These are phyloP conservation scores for Metalampra italica DNA, from an alignment of 2,888 invertebrate species.

Conservation along the genomic window DNA sequence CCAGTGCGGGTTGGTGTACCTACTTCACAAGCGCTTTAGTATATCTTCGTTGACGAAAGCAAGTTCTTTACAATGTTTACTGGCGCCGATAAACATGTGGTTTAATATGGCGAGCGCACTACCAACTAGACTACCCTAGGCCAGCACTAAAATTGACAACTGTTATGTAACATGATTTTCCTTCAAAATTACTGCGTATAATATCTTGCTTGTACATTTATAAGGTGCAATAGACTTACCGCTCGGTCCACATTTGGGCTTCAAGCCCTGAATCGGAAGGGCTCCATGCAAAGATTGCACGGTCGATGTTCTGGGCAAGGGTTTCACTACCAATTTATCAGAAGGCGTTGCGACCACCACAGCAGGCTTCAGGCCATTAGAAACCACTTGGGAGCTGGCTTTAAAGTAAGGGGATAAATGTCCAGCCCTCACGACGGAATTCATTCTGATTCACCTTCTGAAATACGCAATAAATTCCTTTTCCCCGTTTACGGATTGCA, in stretches of 20 bases:
- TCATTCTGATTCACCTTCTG: conserved; percentile 72
- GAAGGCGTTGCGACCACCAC: conserved; percentile 71
- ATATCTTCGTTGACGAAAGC: too few relatives aligned
- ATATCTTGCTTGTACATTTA: conserved; percentile 6
- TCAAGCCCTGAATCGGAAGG: conserved; percentile 79
- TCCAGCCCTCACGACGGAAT: conserved; percentile 83
- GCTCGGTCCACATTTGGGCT: conserved; percentile 77
- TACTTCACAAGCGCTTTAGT: too few relatives aligned
- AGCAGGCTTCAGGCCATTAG: conserved; percentile 81
- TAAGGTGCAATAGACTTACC: conserved; percentile 62
- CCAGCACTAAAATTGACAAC: conserved; percentile 63
- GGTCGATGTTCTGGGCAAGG: conserved; percentile 69
- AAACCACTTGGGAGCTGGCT: conserved; percentile 82
- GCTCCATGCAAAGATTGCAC: conserved; percentile 77
- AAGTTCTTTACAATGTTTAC: too few relatives aligned
- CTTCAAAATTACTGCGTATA: conserved; percentile 18
- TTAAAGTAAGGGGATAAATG: conserved; percentile 83
- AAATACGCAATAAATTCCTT: conserved; percentile 59
- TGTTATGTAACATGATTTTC: conserved; percentile 69
- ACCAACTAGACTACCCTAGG: too few relatives aligned
- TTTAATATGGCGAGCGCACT: too few relatives aligned
- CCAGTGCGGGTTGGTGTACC: too few relatives aligned
- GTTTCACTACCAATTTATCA: conserved; percentile 64
- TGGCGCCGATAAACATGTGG: too few relatives aligned
- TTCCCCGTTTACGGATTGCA: conserved; percentile 36